phyloP scores from a whole-genome alignment of 2,888 invertebrate species.

The Brachypterus glaber region DNA sequence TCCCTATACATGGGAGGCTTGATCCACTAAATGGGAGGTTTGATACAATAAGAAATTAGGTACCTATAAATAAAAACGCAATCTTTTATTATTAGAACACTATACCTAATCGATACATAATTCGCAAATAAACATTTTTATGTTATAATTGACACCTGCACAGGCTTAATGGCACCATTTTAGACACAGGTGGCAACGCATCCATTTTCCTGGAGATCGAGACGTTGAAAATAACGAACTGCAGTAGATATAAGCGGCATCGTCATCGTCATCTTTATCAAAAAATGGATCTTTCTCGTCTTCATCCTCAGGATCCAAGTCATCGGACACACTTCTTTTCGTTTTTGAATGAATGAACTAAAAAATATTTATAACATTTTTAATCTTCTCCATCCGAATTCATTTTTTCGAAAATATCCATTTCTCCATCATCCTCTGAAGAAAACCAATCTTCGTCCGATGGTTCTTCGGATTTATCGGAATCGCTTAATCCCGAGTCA shows the following conservation, averaged over 20 bases:
- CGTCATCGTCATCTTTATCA: conserved; percentile 11
- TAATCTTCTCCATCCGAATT: no score
- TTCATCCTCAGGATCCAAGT: conserved; percentile 11
- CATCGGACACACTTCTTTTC: conserved; percentile 9
- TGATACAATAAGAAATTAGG: conserved; percentile 5
- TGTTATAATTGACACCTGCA: no score
- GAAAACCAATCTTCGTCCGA: no score
- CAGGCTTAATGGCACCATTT: conserved; percentile 14
- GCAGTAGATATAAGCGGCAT: conserved; percentile 15
- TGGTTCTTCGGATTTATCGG: no score
- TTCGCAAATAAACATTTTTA: no score
- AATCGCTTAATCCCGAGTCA: no score
- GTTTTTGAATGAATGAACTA: conserved; percentile 12
- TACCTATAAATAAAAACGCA: no score
- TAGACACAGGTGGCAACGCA: conserved; percentile 7
- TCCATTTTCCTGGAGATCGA: conserved; percentile 12
- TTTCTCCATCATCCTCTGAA: no score
- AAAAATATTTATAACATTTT: no score
- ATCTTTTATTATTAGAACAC: no score
- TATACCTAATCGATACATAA: no score
- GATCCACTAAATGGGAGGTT: conserved; percentile 7
- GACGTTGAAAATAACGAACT: conserved; percentile 15
- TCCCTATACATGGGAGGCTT: conserved; percentile 8
- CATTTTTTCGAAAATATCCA: no score
- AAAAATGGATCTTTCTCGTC: conserved; percentile 12